Evolutionary conservation across 2,113 vertebrate genomes (phyloP).

Genomic region (Microcebus ravelobensis): DNA sequence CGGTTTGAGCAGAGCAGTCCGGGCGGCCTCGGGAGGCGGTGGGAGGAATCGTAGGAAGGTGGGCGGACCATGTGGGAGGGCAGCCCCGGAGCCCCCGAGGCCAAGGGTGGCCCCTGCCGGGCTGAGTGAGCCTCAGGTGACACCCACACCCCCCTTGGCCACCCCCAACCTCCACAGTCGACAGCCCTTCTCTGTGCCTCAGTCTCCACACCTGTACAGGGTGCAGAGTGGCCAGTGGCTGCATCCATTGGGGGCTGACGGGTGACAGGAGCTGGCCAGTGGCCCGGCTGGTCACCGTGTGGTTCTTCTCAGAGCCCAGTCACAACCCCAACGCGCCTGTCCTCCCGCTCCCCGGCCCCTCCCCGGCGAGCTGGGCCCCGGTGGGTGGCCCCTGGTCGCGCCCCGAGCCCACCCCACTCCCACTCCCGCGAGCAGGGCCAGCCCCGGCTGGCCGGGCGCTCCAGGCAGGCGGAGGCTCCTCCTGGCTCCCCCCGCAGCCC

Average conservation of each 20-base stretch:
- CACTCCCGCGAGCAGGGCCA: neutral
- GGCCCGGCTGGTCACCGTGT: neutral
- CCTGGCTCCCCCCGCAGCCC: neutral
- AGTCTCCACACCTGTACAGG: neutral
- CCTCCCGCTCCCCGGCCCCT: neutral
- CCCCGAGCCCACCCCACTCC: neutral
- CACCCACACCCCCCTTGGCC: neutral
- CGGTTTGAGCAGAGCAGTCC: neutral
- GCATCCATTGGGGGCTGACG: too few relatives aligned
- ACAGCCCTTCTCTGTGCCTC: neutral
- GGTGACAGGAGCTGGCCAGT: rapidly evolving
- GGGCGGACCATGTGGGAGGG: neutral
- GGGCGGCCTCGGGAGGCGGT: conserved; percentile 47
- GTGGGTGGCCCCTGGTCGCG: neutral
- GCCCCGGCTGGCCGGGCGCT: neutral
- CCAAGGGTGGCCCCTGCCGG: rapidly evolving
- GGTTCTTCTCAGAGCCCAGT: neutral
- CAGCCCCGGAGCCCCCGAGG: neutral
- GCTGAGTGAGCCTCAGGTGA: neutral
- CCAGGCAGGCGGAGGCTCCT: neutral
- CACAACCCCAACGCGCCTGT: rapidly evolving
- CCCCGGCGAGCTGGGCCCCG: neutral
- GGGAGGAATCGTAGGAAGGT: conserved; percentile 65
- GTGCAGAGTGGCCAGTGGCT: too few relatives aligned
- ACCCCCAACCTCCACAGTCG: rapidly evolving